phyloP scores from a whole-genome alignment of 2,888 invertebrate species.

The Meandrusa payeni region DNA sequence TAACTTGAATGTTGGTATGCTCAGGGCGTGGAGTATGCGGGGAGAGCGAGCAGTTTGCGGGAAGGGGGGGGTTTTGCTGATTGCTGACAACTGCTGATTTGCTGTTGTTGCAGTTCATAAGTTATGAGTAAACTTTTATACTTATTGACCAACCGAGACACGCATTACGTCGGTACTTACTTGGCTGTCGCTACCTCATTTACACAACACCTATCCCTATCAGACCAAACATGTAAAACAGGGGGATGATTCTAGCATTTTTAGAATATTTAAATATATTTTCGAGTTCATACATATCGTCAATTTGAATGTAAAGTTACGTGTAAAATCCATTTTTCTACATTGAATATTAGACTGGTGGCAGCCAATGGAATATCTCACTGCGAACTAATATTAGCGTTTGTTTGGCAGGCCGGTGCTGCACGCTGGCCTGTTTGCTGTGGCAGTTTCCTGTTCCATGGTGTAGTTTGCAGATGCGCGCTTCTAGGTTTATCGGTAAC shows the following conservation, averaged over 20 bases:
- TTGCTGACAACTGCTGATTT: constrained; percentile 78
- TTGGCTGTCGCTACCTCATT: constrained; percentile 16
- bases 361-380: constrained; percentile 28
- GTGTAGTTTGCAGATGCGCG: constrained; percentile 72
- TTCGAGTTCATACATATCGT: background rate
- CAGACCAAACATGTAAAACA: background rate
- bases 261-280: background rate
- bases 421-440: constrained; percentile 79
- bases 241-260: constrained; percentile 3
- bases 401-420: constrained; percentile 81
- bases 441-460: constrained; percentile 77
- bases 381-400: constrained; percentile 61
- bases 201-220: constrained; percentile 2
- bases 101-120: constrained; percentile 77
- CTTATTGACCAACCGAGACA: constrained; percentile 69
- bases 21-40: constrained; percentile 75
- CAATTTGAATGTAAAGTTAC: background rate
- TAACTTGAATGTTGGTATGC: constrained; percentile 75
- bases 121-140: constrained; percentile 79
- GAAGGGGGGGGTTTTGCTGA: constrained; percentile 71
- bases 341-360: constrained; percentile 2
- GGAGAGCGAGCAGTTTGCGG: constrained; percentile 72
- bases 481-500: constrained; percentile 62
- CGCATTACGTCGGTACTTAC: constrained; percentile 46
- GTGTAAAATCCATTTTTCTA: no score